A percentile compares a stretch with the other conserved stretches of the same genome.
phyloP scores from a whole-genome alignment of 2,888 invertebrate species.

The Schizaphis graminum region DNA sequence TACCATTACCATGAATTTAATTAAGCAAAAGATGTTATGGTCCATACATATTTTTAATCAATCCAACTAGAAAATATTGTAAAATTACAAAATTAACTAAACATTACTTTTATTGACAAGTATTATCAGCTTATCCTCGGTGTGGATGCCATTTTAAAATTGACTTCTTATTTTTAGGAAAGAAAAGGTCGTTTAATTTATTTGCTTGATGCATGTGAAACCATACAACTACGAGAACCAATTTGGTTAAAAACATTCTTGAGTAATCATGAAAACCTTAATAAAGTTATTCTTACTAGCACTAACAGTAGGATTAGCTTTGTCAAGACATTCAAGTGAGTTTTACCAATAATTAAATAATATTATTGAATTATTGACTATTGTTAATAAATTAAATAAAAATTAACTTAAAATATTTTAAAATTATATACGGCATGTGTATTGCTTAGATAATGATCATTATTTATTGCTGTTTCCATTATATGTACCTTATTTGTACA shows the following conservation, averaged over 20 bases:
- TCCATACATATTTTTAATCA: background rate
- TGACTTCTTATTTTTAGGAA: background rate
- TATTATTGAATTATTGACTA: background rate
- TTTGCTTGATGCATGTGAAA: slow-evolving; percentile 12
- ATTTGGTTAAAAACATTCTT: slow-evolving; percentile 12
- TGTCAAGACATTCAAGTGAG: background rate
- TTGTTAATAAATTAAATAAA: background rate
- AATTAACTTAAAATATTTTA: background rate
- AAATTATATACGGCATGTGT: background rate
- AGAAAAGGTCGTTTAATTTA: background rate
- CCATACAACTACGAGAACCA: background rate
- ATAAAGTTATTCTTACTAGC: background rate
- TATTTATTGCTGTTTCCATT: background rate
- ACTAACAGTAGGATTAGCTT: slow-evolving; percentile 26
- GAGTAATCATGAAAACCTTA: slow-evolving; percentile 28
- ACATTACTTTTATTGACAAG: background rate
- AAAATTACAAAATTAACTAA: background rate
- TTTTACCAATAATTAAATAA: background rate
- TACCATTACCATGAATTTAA: background rate
- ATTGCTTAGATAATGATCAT: background rate
- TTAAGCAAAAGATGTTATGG: background rate
- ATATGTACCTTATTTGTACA: too few species aligned
- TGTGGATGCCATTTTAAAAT: background rate
- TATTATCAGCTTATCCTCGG: background rate
- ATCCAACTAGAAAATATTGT: background rate